Percentiles rank a stretch among this genome's conserved stretches.
phyloP scores from a whole-genome alignment of 1,140 invertebrate species.

The Drosophila lowei region DNA sequence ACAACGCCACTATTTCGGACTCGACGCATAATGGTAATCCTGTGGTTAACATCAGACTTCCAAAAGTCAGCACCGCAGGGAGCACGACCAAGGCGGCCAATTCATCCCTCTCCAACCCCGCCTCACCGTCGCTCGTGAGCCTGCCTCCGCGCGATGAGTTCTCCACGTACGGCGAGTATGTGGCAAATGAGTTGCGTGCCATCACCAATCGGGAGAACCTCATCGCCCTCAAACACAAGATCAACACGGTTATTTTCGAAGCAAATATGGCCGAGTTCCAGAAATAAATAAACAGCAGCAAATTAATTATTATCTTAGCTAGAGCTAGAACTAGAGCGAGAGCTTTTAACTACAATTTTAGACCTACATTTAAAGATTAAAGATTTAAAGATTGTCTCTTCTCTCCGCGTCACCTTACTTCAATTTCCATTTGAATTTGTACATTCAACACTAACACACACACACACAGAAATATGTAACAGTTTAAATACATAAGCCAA shows the following conservation, averaged over 20 bases:
- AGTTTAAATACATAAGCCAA: slow-evolving; percentile 73
- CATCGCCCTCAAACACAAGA: slow-evolving; percentile 79
- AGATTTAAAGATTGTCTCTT: slow-evolving; percentile 10
- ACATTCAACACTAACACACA: slow-evolving; percentile 46
- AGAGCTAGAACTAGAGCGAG: slow-evolving; percentile 29
- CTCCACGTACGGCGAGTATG: slow-evolving; percentile 76
- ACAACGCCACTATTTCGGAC: slow-evolving; percentile 41
- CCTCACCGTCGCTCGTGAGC: slow-evolving; percentile 29
- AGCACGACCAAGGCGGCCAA: slow-evolving; percentile 48
- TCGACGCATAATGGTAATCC: slow-evolving; percentile 42
- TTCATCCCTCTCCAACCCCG: slow-evolving; percentile 34
- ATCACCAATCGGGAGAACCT: slow-evolving; percentile 71
- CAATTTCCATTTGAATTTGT: slow-evolving; percentile 55
- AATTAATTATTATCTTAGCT: slow-evolving; percentile 14
- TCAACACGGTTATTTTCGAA: slow-evolving; percentile 82
- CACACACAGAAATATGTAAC: slow-evolving; percentile 40
- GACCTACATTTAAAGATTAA: slow-evolving; percentile 40
- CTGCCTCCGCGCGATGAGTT: slow-evolving; percentile 66
- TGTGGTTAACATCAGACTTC: slow-evolving; percentile 49
- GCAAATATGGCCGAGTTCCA: slow-evolving; percentile 80
- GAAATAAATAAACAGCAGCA: slow-evolving; percentile 49
- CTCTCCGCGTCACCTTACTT: slow-evolving; percentile 30
- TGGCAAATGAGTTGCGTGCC: slow-evolving; percentile 79
- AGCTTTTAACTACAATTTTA: slow-evolving; percentile 51
- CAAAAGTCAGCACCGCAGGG: slow-evolving; percentile 46